Percentiles rank a stretch among this genome's conserved stretches.
These are phyloP conservation scores for Malthinus seriepunctatus DNA, from an alignment of 2,888 invertebrate species.

Conservation along the genomic window DNA sequence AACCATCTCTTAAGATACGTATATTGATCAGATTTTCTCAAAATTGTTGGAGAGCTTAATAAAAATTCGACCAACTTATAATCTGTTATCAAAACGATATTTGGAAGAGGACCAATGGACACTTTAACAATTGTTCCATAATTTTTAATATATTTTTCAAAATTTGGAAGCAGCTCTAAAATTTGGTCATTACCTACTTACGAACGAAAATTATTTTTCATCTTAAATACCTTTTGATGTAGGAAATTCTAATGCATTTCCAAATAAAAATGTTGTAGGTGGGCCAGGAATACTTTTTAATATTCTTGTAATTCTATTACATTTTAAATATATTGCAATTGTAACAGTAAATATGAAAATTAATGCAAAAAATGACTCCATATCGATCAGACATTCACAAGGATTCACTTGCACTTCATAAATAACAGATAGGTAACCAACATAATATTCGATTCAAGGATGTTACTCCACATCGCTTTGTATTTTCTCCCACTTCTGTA, in stretches of 20 bases:
- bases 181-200: not conserved
- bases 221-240: constrained; percentile 10
- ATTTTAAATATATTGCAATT: not conserved
- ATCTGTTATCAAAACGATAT: constrained; percentile 22
- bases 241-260: constrained; percentile 17
- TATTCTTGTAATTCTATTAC: not conserved
- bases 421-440: too few relatives aligned
- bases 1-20: constrained; percentile 47
- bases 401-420: too few relatives aligned
- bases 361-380: not conserved
- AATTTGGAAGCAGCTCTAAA: constrained; percentile 28
- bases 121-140: constrained; percentile 30
- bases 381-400: not conserved
- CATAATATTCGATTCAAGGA: too few relatives aligned
- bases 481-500: too few relatives aligned
- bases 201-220: not conserved
- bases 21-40: constrained; percentile 47
- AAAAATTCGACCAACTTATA: constrained; percentile 37
- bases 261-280: constrained; percentile 36
- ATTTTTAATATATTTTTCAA: constrained; percentile 14
- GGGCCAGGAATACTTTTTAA: constrained; percentile 40
- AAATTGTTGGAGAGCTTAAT: constrained; percentile 41
- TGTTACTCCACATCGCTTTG: too few relatives aligned
- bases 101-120: constrained; percentile 26
- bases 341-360: not conserved